Evolutionary conservation across 2,888 invertebrate species (phyloP).

Genomic region (Lithosia quadra): DNA sequence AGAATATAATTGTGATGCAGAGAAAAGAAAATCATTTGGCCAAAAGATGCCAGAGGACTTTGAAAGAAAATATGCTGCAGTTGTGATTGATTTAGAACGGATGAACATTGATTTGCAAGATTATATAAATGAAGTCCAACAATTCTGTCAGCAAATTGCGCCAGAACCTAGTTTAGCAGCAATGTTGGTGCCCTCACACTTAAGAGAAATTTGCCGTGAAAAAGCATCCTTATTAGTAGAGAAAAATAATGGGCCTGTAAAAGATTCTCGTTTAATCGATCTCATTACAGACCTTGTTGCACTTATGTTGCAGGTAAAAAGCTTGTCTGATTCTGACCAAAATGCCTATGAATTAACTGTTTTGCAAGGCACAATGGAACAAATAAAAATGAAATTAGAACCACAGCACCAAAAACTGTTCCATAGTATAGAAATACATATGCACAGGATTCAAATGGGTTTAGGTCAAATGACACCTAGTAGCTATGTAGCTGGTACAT

Average conservation of each 20-base stretch:
- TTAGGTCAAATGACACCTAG: slow-evolving; percentile 79
- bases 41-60: slow-evolving; percentile 94
- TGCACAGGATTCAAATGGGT: slow-evolving; percentile 95
- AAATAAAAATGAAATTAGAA: slow-evolving; percentile 93
- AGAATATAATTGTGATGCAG: slow-evolving; percentile 96
- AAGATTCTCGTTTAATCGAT: slow-evolving; percentile 89
- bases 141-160: slow-evolving; percentile 94
- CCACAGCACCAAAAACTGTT: slow-evolving; percentile 92
- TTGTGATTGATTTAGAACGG: slow-evolving; percentile 95
- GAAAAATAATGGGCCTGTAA: slow-evolving; percentile 88
- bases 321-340: slow-evolving; percentile 91
- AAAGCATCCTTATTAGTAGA: slow-evolving; percentile 94
- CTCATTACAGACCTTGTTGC: slow-evolving; percentile 96
- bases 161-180: slow-evolving; percentile 95
- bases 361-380: slow-evolving; percentile 95
- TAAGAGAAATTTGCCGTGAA: slow-evolving; percentile 94
- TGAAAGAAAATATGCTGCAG: slow-evolving; percentile 95
- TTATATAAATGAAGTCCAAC: slow-evolving; percentile 94
- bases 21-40: slow-evolving; percentile 93
- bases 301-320: slow-evolving; percentile 95
- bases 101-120: slow-evolving; percentile 96
- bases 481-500: slow-evolving; percentile 66
- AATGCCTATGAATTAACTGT: slow-evolving; percentile 97
- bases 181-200: slow-evolving; percentile 95
- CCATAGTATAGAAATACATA: slow-evolving; percentile 96